A percentile compares a stretch with the other conserved stretches of the same genome.
Evolutionary conservation across 2,113 vertebrate species (phyloP).

Genomic region (Saimiri boliviensis): DNA sequence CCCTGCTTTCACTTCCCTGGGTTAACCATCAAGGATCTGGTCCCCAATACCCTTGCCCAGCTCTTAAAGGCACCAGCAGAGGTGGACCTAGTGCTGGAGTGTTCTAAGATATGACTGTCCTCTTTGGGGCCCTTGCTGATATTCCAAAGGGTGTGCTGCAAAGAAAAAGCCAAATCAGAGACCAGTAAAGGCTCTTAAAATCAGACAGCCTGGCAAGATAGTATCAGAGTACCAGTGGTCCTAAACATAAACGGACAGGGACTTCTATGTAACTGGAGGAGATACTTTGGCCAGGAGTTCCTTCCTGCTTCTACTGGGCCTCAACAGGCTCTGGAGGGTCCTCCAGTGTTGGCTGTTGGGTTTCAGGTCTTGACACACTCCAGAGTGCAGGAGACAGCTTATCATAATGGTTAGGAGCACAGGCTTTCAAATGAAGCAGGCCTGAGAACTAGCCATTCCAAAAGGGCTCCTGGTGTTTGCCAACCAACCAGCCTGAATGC

Average conservation of each 20-base stretch:
- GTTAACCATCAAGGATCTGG: background rate
- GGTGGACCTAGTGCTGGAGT: background rate
- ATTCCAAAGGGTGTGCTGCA: background rate
- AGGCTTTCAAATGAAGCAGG: background rate
- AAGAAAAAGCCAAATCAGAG: background rate
- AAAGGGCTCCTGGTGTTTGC: background rate
- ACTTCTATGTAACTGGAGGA: background rate
- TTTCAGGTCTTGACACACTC: background rate
- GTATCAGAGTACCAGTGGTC: background rate
- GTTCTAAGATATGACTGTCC: background rate
- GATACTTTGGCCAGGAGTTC: background rate
- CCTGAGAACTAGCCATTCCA: background rate
- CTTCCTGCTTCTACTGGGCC: background rate
- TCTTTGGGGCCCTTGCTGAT: background rate
- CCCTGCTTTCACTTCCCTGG: background rate
- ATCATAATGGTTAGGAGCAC: accelerated
- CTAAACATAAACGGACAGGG: background rate
- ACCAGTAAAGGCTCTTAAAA: background rate
- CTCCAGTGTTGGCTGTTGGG: background rate
- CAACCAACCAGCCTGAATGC: too few relatives aligned
- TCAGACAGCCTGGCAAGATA: background rate
- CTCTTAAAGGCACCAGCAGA: background rate
- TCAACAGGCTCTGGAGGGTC: background rate
- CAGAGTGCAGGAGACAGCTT: background rate
- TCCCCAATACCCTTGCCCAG: background rate